Evolutionary conservation across 2,888 invertebrate species (phyloP), one percentile per base, ranked within the genome.

Genomic region (Diarsia dahlii): DNA sequence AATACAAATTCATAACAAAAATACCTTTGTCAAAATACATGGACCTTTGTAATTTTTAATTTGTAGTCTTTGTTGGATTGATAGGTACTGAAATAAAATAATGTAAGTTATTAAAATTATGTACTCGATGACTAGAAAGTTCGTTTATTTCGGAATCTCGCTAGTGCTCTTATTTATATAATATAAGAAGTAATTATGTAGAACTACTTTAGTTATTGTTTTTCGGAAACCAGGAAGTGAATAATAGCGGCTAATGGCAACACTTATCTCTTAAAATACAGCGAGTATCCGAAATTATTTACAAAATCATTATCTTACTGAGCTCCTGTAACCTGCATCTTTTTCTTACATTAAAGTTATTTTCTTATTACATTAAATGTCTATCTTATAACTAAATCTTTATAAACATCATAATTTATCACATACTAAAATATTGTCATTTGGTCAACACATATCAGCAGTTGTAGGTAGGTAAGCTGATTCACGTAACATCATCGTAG

Each of bases 101-200:
- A 34, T 45, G 34, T 46, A 58, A 65, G 65, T 60, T 52, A 74
- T 64, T 71, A 70, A 34, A 63, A 74, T 66, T 73, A 81, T 74
- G 73, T 73, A 78, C 75, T 71, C 75, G 84, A 79, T 87, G 87
- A 87, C 87, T 87, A 87, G 87, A 87, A 84, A 79, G 84, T 79
- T 75, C 69, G 68, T 82, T 82, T 77, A 28, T 75, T 86, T 79
- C 82, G 77, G 77, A 71, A 76, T 71, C 73, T 75, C 74, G 76
- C 58, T 73, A 64, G 34, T 62, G 45, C 10, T 77, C 12, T 62
- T 63, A 66, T 65, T 60, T 60, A 18, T 34, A 60, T 60, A 34
- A 34, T 34, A 60, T 8, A 34, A 28, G 58, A 60, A 34, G 28
- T 18, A 34, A 3, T 1, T 70, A 70, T 20, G 12, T 64, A 71